Base-by-base conservation (phyloP, 1,140 invertebrate species). In the Aphelenchoides avenae region DNA sequence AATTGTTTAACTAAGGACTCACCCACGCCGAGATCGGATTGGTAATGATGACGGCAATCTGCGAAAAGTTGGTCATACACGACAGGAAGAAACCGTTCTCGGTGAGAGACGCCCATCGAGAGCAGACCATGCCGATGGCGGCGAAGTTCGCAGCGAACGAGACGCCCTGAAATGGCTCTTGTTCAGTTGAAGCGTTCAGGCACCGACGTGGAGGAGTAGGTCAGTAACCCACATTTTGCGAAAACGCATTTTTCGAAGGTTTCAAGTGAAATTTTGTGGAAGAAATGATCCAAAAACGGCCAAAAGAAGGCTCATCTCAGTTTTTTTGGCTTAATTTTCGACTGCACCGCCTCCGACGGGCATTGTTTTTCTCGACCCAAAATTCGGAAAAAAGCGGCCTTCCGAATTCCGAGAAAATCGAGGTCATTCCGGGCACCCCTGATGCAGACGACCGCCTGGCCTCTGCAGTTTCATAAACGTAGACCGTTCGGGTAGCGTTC, bases 21-120 rank as follows among this genome's bases (percentile, higher is more conserved):
- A 57, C 55, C 18, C 30, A 27, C 13, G 55, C 57, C n/a, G 57
- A 18, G 15, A 61, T 27, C 6, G 57, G 57, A 39, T 60, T 59
- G 11, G 55, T 59, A 29, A 59, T 41, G 18, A 51, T 54, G 4
- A 51, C 44, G 5, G 57, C 44, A 26, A 59, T 59, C 22, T 61
- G 59, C 11, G 57, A 60, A 34, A 59, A 59, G 24, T 18, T 50
- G 1, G 57, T 59, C 37, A 59, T 50, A 30, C 34, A 36, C n/a
- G 64, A 60, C 30, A 66, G 37, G 47, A 66, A 66, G 15, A 66
- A 60, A n/a, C 64, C 64, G 18, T 66, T 57, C 52, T 66, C 48
- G 15, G 55, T 15, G 4, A 66, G 42, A 24, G 40, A 36, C 11
- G 64, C 64, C 64, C 64, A 66, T 26, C 63, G 55, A 30, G 52